Evolutionary conservation across 2,113 vertebrate species (phyloP), one percentile per base, ranked within the genome.

Genomic region (Vulpes vulpes): DNA sequence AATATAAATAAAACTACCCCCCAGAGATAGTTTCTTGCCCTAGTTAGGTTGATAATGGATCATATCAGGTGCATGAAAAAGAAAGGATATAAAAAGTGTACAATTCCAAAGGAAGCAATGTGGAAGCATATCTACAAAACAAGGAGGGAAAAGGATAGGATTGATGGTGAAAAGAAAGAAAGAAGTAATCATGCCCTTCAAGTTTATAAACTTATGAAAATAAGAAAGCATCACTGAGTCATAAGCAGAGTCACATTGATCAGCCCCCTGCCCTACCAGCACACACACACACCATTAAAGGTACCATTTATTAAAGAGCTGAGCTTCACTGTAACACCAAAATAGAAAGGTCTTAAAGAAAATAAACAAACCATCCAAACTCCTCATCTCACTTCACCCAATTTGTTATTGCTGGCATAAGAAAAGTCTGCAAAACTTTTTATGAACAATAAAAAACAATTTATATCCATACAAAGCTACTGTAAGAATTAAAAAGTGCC

Each of bases 351-450:
- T 51, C 30, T 64, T 38, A 65, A 74, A 74, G 27, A 53, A 82
- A 92, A 35, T 74, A 73, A 57, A 71, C 3, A 38, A 38, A 5
- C 69, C 17, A 59, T 25, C n/a, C n/a, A 65, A 35, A 69, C 22
- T 89, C 9, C 10, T 89, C 4, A 67, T 0, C 9, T 5, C 0
- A n/a, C 11, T 2, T 12, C 3, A 57, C 9, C 6, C 3, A 51
- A 20, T 27, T 25, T 87, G 32, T 76, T 71, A 59, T 35, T 53
- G 22, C 11, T 67, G 11, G 5, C 23, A 38, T 5, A 65, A 35
- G 35, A 94, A 49, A 91, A 20, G 43, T 81, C 73, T 49, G 74
- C 8, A 49, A 65, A 88, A 22, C 38, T 55, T 80, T 64, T 59
- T 30, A n/a, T 43, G 27, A 74, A 65, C 2, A 43, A 74, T 22